These are phyloP conservation scores for Mylabris phalerata DNA, from an alignment of 1,140 invertebrate species.

Conservation along the genomic window DNA sequence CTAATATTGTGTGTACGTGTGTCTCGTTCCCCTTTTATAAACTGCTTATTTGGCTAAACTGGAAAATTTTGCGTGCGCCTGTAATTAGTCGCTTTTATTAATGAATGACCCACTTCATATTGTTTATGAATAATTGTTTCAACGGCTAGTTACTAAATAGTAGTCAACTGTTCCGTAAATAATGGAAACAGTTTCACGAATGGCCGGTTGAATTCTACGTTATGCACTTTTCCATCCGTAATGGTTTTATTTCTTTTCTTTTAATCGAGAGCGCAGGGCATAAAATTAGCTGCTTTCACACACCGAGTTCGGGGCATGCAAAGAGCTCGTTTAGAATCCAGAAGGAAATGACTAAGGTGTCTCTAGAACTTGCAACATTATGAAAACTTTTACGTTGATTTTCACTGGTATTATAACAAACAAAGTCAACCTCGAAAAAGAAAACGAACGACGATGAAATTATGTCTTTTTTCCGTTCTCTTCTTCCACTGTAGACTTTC, in stretches of 20 bases:
- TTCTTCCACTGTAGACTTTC: background rate
- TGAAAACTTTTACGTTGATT: conserved; percentile 19
- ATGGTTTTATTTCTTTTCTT: conserved; percentile 22
- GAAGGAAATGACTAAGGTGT: conserved; percentile 26
- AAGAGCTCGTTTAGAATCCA: conserved; percentile 22
- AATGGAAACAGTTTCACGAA: background rate
- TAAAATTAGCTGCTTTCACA: conserved; percentile 27
- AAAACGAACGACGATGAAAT: conserved; percentile 4
- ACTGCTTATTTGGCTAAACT: no score
- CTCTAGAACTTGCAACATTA: conserved; percentile 26
- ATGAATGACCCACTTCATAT: no score
- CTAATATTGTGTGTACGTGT: no score
- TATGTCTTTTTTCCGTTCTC: background rate
- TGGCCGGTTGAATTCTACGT: conserved; percentile 12
- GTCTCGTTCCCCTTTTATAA: no score
- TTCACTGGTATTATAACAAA: background rate
- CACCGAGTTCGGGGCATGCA: conserved; percentile 16
- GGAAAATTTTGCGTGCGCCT: no score
- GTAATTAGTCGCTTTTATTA: no score
- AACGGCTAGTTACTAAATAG: no score
- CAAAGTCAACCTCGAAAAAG: background rate
- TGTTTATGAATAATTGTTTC: no score
- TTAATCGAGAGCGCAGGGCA: conserved; percentile 16
- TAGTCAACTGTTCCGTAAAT: no score
- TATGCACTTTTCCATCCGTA: conserved; percentile 17